phyloP scores from a whole-genome alignment of 1,140 invertebrate species.

The Conus ventricosus region DNA sequence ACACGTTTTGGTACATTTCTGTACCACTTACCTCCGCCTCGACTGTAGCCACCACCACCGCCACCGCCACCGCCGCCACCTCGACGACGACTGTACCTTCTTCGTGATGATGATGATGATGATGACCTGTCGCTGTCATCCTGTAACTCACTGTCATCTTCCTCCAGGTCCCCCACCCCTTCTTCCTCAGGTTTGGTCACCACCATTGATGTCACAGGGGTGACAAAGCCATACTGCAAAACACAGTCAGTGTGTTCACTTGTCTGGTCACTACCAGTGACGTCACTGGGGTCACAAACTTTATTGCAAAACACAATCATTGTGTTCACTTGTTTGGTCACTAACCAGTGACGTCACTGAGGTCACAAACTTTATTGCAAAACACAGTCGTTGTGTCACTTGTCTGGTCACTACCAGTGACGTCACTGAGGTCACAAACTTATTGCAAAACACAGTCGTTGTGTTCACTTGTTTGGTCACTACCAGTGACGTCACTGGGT shows the following conservation, averaged over 20 bases:
- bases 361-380: too few species aligned
- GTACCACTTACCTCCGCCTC: not conserved
- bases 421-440: too few species aligned
- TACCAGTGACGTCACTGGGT: constrained; percentile 82
- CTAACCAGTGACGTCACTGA: constrained; percentile 83
- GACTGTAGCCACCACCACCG: not conserved
- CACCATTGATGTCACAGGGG: constrained; percentile 82
- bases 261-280: too few species aligned
- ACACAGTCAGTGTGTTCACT: constrained; percentile 5
- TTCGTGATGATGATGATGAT: not conserved
- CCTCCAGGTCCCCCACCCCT: constrained; percentile 33
- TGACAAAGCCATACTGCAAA: constrained; percentile 82
- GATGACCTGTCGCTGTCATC: constrained; percentile 18
- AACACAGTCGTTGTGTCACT: not conserved
- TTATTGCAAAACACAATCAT: too few species aligned
- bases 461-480: constrained; percentile 78
- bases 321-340: constrained; percentile 77
- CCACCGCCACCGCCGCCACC: not conserved
- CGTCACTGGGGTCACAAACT: too few species aligned
- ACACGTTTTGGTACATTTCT: not conserved
- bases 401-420: too few species aligned
- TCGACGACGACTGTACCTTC: not conserved
- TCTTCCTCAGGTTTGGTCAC: constrained; percentile 80
- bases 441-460: too few species aligned
- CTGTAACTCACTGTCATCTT: constrained; percentile 40